A percentile compares a stretch with the other conserved stretches of the same genome.
phyloP scores from a whole-genome alignment of 2,797 vertebrate species.

The Peromyscus nudipes region DNA sequence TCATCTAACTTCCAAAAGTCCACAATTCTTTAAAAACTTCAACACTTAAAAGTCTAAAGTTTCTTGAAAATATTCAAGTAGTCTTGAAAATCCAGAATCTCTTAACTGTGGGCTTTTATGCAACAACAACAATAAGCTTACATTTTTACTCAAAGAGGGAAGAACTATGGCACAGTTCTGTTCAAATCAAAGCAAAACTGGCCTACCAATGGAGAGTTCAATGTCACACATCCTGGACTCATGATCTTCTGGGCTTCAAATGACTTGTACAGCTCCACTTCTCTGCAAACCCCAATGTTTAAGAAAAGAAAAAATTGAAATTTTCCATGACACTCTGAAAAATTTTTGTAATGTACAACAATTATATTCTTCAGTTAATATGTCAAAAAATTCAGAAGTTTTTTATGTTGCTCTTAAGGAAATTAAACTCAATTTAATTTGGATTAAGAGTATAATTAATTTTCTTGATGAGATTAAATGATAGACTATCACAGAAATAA shows the following conservation, averaged over 20 bases:
- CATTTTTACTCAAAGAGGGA: not conserved
- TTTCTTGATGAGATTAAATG: not conserved
- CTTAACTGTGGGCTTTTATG: not conserved
- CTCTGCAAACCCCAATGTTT: not conserved
- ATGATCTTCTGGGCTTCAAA: not conserved
- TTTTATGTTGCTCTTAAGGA: not conserved
- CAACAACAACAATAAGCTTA: not conserved
- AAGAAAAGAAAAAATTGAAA: not conserved
- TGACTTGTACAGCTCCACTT: not conserved
- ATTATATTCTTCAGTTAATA: not conserved
- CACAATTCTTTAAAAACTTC: not conserved
- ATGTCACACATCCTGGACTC: not conserved
- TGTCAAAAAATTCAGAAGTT: not conserved
- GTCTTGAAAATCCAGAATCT: not conserved
- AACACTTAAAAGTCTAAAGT: not conserved
- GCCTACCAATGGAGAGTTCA: not conserved
- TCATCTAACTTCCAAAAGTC: not conserved
- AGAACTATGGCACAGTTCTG: not conserved
- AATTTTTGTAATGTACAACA: not conserved
- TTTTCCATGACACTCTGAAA: not conserved
- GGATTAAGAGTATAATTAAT: not conserved
- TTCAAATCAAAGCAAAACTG: not conserved
- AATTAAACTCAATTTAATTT: constrained; percentile 34
- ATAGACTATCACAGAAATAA: not conserved
- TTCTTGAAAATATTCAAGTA: not conserved